Conservation (phyloP, 2,888 invertebrate genomes). For the Drosophila longiperda region DNA sequence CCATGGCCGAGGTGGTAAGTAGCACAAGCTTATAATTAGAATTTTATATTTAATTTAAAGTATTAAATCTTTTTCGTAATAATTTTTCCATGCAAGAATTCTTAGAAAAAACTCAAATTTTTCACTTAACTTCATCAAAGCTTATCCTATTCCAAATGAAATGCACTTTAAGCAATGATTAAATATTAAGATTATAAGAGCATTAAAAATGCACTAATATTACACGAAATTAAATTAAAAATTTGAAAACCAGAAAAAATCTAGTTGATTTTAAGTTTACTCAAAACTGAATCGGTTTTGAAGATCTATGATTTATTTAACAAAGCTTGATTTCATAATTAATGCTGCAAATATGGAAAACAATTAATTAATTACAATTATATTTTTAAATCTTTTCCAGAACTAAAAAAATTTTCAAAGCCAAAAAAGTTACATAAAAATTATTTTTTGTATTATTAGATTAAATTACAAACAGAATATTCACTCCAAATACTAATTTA, state of each 20-base stretch:
- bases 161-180: too few species aligned
- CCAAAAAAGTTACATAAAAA: neutral
- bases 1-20: constrained; percentile 90
- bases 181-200: neutral
- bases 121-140: neutral
- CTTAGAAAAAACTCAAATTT: neutral
- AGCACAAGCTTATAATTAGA: neutral
- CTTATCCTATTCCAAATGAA: neutral
- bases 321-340: neutral
- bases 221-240: neutral
- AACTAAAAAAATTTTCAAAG: neutral
- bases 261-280: neutral
- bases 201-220: neutral
- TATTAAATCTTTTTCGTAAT: neutral
- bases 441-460: too few species aligned
- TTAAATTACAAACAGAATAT: neutral
- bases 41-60: neutral
- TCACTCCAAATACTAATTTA: neutral
- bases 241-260: neutral
- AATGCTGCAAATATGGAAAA: too few species aligned
- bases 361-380: neutral
- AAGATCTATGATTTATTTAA: neutral
- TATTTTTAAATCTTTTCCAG: neutral
- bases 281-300: neutral
- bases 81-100: neutral